Evolutionary conservation across 2,888 invertebrate genomes (phyloP), one percentile per base, ranked within the genome.

Genomic region (Hecatera dysodea): DNA sequence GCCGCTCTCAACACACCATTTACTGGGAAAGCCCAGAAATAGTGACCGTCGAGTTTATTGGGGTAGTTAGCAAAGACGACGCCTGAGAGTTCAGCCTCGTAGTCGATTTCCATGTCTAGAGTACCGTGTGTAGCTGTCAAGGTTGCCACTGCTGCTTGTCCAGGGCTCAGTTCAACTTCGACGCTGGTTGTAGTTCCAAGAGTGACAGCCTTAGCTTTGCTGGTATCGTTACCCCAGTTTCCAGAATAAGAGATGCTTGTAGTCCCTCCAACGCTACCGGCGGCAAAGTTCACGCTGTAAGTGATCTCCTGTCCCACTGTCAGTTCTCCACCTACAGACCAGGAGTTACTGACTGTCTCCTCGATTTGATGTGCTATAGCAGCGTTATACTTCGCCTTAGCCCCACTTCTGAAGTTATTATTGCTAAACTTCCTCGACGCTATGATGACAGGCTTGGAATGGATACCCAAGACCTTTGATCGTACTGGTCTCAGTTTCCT

Each of bases 1-100:
- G 60, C 75, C 0, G 75, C 69, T 2, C 15, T 0, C 52, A 83
- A 42, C 0, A 85, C 46, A 0, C 19, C 29, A 0, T 72, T 70
- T 0, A 87, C 67, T n/a, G 80, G 78, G 22, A 75, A 79, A 9
- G 67, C 65, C 87, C 87, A 87, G 67, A 83, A 87, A 69, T 83
- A 70, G 66, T 85, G 86, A 3, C 71, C 83, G 0, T 67, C 22
- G 29, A 65, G 67, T 29, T 19, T 67, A 0, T 48, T 44, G 2
- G 53, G n/a, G 33, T 82, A 86, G 63, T 87, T 85, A 6, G 67
- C 77, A n/a, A 80, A 82, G 0, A 83, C 75, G 1, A 53, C 5
- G 15, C 88, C 87, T 6, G 50, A 56, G 6, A 87, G 56, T 33
- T 19, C 67, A 0, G 85, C 82, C 29, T 67, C 67, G 36, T 86